Conservation (phyloP, 1,140 invertebrate species). For the Microvelia longipes region DNA sequence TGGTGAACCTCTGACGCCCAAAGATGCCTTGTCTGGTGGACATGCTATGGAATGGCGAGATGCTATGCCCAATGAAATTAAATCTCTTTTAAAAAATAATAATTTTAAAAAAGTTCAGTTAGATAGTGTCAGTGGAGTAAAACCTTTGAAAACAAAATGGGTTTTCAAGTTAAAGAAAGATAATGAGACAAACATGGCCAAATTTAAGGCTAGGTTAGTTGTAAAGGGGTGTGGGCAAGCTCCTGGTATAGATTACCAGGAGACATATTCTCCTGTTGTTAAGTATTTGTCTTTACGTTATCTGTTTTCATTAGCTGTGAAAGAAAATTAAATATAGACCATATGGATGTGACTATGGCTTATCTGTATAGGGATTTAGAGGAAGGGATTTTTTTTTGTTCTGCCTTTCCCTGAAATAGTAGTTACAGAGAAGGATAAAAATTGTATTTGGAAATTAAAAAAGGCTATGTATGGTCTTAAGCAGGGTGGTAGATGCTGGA, state of each 20-base stretch:
- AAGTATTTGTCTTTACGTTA: conserved; percentile 26
- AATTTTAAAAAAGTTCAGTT: not conserved
- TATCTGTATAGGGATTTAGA: conserved; percentile 28
- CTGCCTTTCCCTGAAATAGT: conserved; percentile 23
- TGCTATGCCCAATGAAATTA: not conserved
- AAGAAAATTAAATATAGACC: conserved; percentile 24
- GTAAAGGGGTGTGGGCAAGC: conserved; percentile 26
- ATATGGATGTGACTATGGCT: conserved; percentile 30
- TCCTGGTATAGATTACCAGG: conserved; percentile 26
- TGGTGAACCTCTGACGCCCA: not conserved
- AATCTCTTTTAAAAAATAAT: not conserved
- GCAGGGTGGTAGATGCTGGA: conserved; percentile 21
- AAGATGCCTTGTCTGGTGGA: not conserved
- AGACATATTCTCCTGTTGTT: conserved; percentile 28
- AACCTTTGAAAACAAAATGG: not conserved
- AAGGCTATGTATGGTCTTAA: conserved; percentile 24
- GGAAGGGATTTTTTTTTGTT: not conserved
- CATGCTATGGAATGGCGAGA: not conserved
- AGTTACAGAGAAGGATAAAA: conserved; percentile 5
- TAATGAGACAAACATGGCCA: not conserved
- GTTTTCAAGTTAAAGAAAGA: not conserved
- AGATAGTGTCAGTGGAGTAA: not conserved
- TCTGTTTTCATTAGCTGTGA: conserved; percentile 26
- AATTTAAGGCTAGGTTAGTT: conserved; percentile 31
- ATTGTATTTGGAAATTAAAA: conserved; percentile 12